Percentiles rank a stretch among this genome's conserved stretches.
These are phyloP conservation scores for Grantiella picta DNA, from an alignment of 2,113 vertebrate genomes.

Conservation along the genomic window DNA sequence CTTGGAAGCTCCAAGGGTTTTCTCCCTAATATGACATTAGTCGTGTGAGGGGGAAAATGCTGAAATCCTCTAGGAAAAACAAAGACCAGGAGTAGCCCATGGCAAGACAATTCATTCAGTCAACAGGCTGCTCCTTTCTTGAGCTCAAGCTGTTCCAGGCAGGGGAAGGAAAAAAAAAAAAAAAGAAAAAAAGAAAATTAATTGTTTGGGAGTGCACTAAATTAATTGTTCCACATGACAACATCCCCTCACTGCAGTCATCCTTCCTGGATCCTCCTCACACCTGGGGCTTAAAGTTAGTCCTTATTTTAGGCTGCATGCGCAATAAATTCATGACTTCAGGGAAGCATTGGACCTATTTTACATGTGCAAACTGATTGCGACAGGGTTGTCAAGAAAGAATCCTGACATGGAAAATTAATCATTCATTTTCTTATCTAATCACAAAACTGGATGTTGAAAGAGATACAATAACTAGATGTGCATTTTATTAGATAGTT, in stretches of 20 bases:
- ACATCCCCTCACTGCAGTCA: background rate
- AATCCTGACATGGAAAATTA: background rate
- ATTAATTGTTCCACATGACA: background rate
- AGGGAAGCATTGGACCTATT: background rate
- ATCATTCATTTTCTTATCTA: background rate
- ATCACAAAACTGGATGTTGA: background rate
- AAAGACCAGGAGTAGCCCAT: background rate
- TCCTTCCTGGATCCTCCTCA: background rate
- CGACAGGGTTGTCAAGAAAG: background rate
- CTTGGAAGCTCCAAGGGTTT: background rate
- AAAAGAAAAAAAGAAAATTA: too few species aligned
- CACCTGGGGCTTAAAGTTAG: background rate
- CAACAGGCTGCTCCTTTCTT: background rate
- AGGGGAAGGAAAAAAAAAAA: too few species aligned
- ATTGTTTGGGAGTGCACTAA: background rate
- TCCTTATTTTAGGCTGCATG: background rate
- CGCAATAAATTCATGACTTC: background rate
- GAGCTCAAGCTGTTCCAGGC: background rate
- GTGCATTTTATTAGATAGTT: background rate
- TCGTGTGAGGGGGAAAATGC: background rate
- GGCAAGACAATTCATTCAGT: background rate
- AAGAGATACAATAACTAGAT: background rate
- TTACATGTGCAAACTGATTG: background rate
- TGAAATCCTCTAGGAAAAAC: background rate
- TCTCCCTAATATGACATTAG: background rate